Evolutionary conservation across 2,888 invertebrate genomes (phyloP).

Genomic region (Andrena chrysosceles): DNA sequence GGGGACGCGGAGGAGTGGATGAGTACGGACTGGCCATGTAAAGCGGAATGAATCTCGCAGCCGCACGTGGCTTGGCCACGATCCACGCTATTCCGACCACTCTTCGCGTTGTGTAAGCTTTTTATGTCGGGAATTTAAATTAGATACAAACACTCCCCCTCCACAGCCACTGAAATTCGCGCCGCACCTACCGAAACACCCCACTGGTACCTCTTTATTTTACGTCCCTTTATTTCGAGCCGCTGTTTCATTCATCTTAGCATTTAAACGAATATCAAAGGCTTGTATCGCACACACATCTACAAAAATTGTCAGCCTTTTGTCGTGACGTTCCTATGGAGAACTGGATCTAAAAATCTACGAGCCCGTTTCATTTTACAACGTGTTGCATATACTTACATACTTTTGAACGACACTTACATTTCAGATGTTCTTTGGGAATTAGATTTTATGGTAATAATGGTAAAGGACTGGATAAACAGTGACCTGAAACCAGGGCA

Average conservation of each 20-base stretch:
- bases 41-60: constrained; percentile 83
- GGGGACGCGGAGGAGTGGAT: constrained; percentile 70
- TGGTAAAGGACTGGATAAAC: no score
- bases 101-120: constrained; percentile 79
- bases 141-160: constrained; percentile 81
- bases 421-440: no score
- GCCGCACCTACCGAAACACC: constrained; percentile 77
- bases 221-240: constrained; percentile 72
- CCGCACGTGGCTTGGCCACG: constrained; percentile 83
- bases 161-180: constrained; percentile 75
- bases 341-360: no score
- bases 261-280: constrained; percentile 65
- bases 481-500: no score
- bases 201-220: constrained; percentile 73
- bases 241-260: constrained; percentile 62
- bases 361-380: neutral
- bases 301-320: neutral
- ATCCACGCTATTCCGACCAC: constrained; percentile 80
- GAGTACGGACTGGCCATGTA: constrained; percentile 80
- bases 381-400: neutral
- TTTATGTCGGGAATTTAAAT: constrained; percentile 83
- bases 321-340: neutral
- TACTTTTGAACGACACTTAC: no score
- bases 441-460: no score
- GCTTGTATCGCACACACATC: neutral